Base-by-base conservation (phyloP, 2,888 invertebrate species). In the Aradus depressus region DNA sequence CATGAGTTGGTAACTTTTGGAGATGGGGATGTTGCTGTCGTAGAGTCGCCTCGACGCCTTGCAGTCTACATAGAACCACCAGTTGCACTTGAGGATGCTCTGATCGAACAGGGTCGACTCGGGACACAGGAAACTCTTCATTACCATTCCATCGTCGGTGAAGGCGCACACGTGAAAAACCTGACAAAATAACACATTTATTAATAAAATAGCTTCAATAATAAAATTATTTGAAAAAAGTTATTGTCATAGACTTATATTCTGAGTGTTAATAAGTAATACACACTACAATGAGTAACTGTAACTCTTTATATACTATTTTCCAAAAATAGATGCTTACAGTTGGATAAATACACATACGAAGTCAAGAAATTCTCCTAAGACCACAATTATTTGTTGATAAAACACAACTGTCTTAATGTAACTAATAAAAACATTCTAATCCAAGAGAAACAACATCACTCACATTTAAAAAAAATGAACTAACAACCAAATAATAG, bases 51-150 rank as follows among this genome's bases (percentile, higher is more conserved):
- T 79, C 19, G 88, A 86, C 50, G 79, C 76, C 66, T 84, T 84
- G 68, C 91, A 91, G 65, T 90, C 89, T 0, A 90, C 89, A 66
- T 89, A 90, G 72, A 90, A 88, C 87, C 88, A 90, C 89, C 89
- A 90, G 67, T 90, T 90, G 68, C 91, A 91, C 65, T 89, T 89
- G 4, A 91, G 74, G 57, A 91, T 85, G 19, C 87, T 86, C 67
- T 90, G 90, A 64, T 91, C 90, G 68, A 91, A 91, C 47, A 90
- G 74, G 0, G 91, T 91, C 25, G 86, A 89, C 67, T 90, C 88
- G 0, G 90, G 90, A 64, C 90, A 91, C 39, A 89, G 74, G 70
- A 91, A 91, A 42, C 89, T 89, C 68, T 90, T 90, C 80, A 88
- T 87, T 44, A 90, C 85, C 50, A 89, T 72, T 0, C 89, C 89